Evolutionary conservation across 2,113 vertebrate species (phyloP).

Genomic region (Myiopsitta monachus): DNA sequence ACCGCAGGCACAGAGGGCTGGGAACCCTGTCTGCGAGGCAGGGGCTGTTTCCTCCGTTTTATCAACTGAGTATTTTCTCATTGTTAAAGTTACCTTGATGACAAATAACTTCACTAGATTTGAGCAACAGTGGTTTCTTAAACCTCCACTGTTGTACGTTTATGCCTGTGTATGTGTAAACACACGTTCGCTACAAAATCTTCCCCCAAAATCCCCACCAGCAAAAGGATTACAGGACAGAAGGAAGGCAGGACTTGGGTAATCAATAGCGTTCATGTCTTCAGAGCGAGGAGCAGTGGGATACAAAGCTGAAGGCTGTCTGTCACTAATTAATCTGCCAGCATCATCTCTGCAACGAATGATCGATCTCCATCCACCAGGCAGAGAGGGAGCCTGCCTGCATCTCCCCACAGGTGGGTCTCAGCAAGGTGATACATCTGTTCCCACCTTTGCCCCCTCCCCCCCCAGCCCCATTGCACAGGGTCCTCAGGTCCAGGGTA

Average conservation of each 20-base stretch:
- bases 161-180: neutral
- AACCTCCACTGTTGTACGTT: neutral
- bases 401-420: neutral
- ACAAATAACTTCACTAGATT: neutral
- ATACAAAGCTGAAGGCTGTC: neutral
- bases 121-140: neutral
- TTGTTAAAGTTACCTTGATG: neutral
- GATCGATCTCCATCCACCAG: neutral
- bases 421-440: neutral
- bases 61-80: neutral
- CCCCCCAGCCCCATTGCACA: rapidly evolving
- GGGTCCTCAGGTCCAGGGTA: neutral
- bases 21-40: neutral
- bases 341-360: neutral
- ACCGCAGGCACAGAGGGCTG: neutral
- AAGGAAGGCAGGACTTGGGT: neutral
- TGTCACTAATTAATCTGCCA: neutral
- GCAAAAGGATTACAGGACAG: neutral
- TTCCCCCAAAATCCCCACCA: neutral
- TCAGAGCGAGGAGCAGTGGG: neutral
- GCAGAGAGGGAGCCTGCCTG: neutral
- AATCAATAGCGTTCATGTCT: neutral
- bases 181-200: rapidly evolving
- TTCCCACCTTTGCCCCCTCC: neutral
- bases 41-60: neutral